A percentile compares a stretch with the other conserved stretches of the same genome.
These are phyloP conservation scores for Tichodroma muraria DNA, from an alignment of 2,113 vertebrate genomes.

Conservation along the genomic window DNA sequence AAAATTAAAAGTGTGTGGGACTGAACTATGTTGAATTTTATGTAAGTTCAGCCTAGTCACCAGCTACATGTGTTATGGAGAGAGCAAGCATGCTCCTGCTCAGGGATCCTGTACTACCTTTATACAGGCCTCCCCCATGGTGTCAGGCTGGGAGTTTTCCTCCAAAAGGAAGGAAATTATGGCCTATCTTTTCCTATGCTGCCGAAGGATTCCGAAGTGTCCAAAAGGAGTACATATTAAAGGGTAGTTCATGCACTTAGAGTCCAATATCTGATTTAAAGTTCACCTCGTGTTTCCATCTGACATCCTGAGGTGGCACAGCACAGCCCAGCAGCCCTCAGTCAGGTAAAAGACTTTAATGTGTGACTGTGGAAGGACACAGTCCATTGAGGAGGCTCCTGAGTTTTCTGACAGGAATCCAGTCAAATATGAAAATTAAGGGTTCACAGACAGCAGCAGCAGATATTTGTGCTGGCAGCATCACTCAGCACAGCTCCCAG, in stretches of 20 bases:
- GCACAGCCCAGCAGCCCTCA: neutral
- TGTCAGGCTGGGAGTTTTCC: neutral
- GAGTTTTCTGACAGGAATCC: neutral
- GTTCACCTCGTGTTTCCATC: neutral
- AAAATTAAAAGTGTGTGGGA: neutral
- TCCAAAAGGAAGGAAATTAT: neutral
- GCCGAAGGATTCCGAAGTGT: neutral
- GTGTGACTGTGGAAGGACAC: neutral
- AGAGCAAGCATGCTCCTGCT: neutral
- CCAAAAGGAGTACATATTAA: neutral
- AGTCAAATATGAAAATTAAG: neutral
- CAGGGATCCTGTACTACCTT: neutral
- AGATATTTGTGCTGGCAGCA: neutral
- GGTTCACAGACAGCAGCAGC: neutral
- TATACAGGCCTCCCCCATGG: too few relatives aligned
- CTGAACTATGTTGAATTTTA: neutral
- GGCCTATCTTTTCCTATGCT: neutral
- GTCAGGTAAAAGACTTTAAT: neutral
- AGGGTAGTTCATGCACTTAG: neutral
- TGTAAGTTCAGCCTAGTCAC: neutral
- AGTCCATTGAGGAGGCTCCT: neutral
- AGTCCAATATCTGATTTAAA: neutral
- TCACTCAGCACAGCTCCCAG: neutral
- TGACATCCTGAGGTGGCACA: neutral
- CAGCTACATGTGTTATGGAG: neutral